A percentile compares a stretch with the other conserved stretches of the same genome.
Conservation (phyloP, 1,140 invertebrate genomes). For the Mamestra configurata region DNA sequence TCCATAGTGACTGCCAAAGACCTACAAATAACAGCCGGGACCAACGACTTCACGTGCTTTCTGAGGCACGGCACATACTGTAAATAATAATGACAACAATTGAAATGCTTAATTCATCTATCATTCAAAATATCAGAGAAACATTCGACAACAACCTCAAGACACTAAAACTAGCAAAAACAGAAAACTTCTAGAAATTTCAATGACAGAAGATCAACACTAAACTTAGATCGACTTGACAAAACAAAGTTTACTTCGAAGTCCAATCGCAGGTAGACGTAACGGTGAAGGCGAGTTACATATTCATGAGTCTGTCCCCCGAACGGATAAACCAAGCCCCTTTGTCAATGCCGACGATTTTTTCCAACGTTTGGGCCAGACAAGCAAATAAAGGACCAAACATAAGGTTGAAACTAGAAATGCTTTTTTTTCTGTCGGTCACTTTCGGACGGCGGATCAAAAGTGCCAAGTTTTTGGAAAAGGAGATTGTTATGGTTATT, state of each 20-base stretch:
- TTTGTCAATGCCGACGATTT: conserved; percentile 33
- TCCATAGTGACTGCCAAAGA: too few relatives aligned
- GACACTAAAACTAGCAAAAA: neutral
- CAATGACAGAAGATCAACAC: conserved; percentile 2
- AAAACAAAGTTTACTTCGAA: neutral
- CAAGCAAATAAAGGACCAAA: conserved; percentile 10
- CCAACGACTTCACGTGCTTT: too few relatives aligned
- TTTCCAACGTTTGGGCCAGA: conserved; percentile 19
- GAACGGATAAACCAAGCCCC: conserved; percentile 30
- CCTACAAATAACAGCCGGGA: too few relatives aligned
- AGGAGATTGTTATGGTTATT: conserved; percentile 8
- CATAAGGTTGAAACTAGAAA: conserved; percentile 21
- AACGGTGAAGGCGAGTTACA: conserved; percentile 32
- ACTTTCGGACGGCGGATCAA: conserved; percentile 46
- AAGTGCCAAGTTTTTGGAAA: conserved; percentile 26
- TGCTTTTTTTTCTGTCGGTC: conserved; percentile 20
- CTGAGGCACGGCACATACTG: too few relatives aligned
- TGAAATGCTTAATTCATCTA: too few relatives aligned
- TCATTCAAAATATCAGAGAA: neutral
- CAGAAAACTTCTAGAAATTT: neutral
- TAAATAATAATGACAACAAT: too few relatives aligned
- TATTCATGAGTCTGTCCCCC: conserved; percentile 35
- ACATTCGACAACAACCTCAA: neutral
- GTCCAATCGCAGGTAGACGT: conserved; percentile 24
- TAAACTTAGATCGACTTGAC: conserved; percentile 4